phyloP scores from a whole-genome alignment of 1,140 invertebrate genomes.

The Saccostrea cuccullata region DNA sequence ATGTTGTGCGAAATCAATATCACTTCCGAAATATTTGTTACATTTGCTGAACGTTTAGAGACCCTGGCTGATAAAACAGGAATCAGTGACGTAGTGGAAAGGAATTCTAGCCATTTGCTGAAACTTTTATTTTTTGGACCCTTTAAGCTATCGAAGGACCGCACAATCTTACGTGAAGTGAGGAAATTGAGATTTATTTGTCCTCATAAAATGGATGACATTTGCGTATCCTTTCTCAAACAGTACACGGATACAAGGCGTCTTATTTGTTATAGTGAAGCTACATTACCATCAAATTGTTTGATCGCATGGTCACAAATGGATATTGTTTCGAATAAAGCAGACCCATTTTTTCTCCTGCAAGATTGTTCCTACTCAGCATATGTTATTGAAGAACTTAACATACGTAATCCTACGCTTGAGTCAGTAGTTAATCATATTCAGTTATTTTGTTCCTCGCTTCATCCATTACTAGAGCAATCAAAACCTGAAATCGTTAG shows the following conservation, averaged over 20 bases:
- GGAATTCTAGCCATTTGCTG: neutral
- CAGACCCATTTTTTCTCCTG: neutral
- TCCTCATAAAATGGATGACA: neutral
- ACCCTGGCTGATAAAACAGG: neutral
- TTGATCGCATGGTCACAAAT: neutral
- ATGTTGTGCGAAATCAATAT: slow-evolving; percentile 34
- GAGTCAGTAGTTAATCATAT: neutral
- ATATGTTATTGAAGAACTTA: neutral
- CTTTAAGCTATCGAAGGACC: neutral
- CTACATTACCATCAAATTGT: neutral
- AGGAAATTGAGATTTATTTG: neutral
- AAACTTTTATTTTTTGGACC: neutral
- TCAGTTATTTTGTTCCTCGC: neutral
- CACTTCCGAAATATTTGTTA: slow-evolving; percentile 49
- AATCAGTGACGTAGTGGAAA: neutral
- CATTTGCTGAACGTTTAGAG: slow-evolving; percentile 36
- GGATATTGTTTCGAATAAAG: neutral
- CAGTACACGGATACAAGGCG: neutral
- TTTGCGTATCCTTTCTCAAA: neutral
- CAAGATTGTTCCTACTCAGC: neutral
- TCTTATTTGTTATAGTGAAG: neutral
- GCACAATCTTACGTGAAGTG: neutral
- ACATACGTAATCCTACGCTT: neutral
- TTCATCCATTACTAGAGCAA: neutral
- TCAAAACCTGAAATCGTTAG: neutral